A percentile compares a stretch with the other conserved stretches of the same genome.
These are phyloP conservation scores for Phortica okadai DNA, from an alignment of 2,888 invertebrate genomes.

Conservation along the genomic window DNA sequence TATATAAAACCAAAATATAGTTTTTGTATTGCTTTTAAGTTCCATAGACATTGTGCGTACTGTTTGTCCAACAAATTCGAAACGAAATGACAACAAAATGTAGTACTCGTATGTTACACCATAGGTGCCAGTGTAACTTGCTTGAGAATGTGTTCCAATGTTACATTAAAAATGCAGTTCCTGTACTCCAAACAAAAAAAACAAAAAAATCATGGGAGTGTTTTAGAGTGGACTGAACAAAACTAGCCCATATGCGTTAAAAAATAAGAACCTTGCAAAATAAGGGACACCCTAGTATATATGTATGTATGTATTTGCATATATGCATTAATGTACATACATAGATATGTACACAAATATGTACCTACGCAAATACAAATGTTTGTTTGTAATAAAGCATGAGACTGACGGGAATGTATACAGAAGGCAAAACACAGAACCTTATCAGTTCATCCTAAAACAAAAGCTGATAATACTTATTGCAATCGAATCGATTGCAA, in stretches of 20 bases:
- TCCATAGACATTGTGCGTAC: no score
- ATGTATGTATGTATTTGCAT: slow-evolving; percentile 6
- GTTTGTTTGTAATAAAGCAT: neutral
- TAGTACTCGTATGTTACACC: neutral
- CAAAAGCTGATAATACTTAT: neutral
- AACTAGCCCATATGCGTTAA: no score
- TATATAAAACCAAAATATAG: no score
- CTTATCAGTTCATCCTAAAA: slow-evolving; percentile 42
- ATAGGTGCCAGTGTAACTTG: no score
- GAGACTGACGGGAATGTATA: slow-evolving; percentile 11
- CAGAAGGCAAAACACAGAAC: neutral
- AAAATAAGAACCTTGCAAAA: no score
- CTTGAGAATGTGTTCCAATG: no score
- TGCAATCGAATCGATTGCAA: neutral
- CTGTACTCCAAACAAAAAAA: neutral
- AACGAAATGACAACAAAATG: neutral
- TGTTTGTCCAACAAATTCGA: no score
- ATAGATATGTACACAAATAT: slow-evolving; percentile 5
- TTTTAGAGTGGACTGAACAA: neutral
- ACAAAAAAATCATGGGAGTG: no score
- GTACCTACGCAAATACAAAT: slow-evolving; percentile 4
- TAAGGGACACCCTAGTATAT: no score
- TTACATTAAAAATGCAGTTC: neutral
- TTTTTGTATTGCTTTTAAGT: no score
- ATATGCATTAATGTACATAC: slow-evolving; percentile 18